Conservation (phyloP, 2,113 vertebrate genomes). For the Rana temporaria region DNA sequence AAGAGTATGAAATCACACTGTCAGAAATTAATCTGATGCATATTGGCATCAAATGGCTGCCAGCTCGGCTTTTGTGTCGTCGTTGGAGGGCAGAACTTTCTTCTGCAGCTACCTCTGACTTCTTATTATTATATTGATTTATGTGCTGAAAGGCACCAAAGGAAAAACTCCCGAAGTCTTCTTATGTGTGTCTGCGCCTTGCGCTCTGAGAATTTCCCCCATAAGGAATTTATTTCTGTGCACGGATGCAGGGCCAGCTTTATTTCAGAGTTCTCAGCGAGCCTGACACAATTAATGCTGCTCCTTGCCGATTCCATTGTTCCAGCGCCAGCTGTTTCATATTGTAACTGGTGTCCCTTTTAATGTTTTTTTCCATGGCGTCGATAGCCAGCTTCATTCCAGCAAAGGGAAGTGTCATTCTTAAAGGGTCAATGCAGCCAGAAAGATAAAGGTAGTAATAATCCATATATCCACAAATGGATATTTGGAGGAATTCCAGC, state of each 20-base stretch:
- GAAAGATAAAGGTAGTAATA: too few species aligned
- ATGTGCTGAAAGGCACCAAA: not conserved
- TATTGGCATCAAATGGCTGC: too few species aligned
- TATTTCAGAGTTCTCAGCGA: not conserved
- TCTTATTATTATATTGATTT: not conserved
- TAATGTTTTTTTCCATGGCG: constrained; percentile 21
- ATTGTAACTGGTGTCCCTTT: constrained; percentile 19
- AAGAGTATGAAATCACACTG: too few species aligned
- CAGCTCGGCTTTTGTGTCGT: too few species aligned
- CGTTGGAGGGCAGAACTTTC: too few species aligned
- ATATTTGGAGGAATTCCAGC: too few species aligned
- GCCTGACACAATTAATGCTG: constrained; percentile 25
- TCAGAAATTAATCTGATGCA: too few species aligned
- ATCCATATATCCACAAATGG: too few species aligned
- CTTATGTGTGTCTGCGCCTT: not conserved
- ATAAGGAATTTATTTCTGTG: constrained; percentile 38
- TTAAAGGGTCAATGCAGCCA: not conserved
- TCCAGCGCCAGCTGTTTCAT: constrained; percentile 30
- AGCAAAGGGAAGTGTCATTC: not conserved
- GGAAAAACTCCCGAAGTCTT: not conserved
- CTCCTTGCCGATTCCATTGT: constrained; percentile 6
- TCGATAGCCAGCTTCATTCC: constrained; percentile 4
- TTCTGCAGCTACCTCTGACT: not conserved
- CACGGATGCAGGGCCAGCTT: constrained; percentile 4
- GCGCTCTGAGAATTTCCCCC: constrained; percentile 26